These are phyloP conservation scores for Agapetus fuscipes DNA, from an alignment of 2,888 invertebrate species.

Conservation along the genomic window DNA sequence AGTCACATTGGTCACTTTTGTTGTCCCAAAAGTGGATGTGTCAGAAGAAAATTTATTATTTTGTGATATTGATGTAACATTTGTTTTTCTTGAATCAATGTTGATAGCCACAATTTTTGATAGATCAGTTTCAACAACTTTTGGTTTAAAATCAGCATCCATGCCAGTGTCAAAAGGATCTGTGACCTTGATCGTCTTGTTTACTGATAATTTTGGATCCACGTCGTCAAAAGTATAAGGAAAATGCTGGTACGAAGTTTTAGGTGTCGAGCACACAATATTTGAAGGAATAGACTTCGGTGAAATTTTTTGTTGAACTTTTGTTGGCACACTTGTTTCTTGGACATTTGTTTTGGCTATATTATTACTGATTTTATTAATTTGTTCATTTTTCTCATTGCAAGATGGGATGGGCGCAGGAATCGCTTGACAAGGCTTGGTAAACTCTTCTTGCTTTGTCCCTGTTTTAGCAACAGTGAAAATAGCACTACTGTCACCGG, in stretches of 20 bases:
- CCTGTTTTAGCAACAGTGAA: constrained; percentile 19
- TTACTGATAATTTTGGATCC: not conserved
- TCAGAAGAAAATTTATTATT: too few species aligned
- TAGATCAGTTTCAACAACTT: too few species aligned
- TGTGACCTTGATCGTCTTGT: too few species aligned
- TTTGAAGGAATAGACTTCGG: constrained; percentile 4
- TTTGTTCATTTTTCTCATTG: constrained; percentile 11
- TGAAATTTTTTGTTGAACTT: constrained; percentile 2
- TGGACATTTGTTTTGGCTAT: not conserved
- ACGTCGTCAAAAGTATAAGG: constrained; percentile 9
- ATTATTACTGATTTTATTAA: too few species aligned
- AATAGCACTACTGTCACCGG: constrained; percentile 15
- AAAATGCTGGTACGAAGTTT: constrained; percentile 14
- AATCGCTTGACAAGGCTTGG: constrained; percentile 19
- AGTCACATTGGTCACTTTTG: too few species aligned
- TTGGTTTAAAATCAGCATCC: too few species aligned
- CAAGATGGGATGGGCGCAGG: constrained; percentile 16
- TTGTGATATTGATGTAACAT: too few species aligned
- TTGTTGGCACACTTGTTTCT: constrained; percentile 3
- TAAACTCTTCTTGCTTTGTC: constrained; percentile 11
- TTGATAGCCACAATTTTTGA: too few species aligned
- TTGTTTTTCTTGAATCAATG: too few species aligned
- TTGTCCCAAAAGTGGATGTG: too few species aligned
- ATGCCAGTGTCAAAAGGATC: too few species aligned
- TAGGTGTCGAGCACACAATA: constrained; percentile 15